Percentiles rank a stretch among this genome's conserved stretches.
Evolutionary conservation across 2,888 invertebrate species (phyloP).

Genomic region (Horisme vitalbata): DNA sequence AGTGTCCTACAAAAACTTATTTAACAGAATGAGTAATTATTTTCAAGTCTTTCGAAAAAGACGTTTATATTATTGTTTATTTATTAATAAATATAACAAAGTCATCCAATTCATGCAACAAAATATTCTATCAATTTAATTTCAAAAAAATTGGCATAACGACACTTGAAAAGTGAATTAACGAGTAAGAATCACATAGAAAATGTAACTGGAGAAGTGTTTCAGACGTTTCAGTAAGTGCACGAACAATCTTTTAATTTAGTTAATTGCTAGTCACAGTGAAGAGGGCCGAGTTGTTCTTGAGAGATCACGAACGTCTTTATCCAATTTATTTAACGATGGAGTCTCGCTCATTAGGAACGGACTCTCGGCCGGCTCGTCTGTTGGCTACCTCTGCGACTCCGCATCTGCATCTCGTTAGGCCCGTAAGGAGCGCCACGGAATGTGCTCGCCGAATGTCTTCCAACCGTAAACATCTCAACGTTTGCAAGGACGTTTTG

Average conservation of each 20-base stretch:
- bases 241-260: constrained; percentile 81
- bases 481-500: constrained; percentile 26
- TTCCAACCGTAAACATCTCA: constrained; percentile 48
- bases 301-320: constrained; percentile 81
- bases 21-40: too few relatives aligned
- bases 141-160: constrained; percentile 11
- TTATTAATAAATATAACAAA: neutral
- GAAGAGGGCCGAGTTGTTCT: constrained; percentile 78
- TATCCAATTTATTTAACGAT: constrained; percentile 83
- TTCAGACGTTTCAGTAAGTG: constrained; percentile 68
- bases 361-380: constrained; percentile 57
- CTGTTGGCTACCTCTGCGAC: constrained; percentile 55
- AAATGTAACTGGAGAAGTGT: constrained; percentile 49
- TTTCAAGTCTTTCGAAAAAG: too few relatives aligned
- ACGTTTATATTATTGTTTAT: too few relatives aligned
- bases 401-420: constrained; percentile 24
- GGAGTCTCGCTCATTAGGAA: constrained; percentile 75
- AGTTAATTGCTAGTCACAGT: constrained; percentile 80
- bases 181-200: constrained; percentile 56
- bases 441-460: constrained; percentile 41
- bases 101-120: constrained; percentile 3
- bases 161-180: constrained; percentile 49
- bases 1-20: too few relatives aligned
- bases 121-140: constrained; percentile 10
- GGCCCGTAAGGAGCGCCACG: constrained; percentile 36